Evolutionary conservation across 2,888 invertebrate genomes (phyloP).

Genomic region (Nineta flava): DNA sequence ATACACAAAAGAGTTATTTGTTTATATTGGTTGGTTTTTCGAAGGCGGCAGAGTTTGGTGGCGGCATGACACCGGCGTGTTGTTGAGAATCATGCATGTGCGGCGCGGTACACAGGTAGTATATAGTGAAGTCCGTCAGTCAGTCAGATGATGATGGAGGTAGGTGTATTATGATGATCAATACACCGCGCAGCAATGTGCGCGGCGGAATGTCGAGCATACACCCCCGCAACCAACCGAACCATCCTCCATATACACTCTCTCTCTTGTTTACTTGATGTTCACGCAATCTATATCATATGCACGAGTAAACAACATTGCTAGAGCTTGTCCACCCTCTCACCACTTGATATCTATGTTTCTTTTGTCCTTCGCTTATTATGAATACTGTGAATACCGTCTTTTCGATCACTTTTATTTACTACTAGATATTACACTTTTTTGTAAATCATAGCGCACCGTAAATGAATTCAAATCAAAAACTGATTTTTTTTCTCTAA

Average conservation of each 20-base stretch:
- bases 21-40: not conserved
- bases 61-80: constrained; percentile 2
- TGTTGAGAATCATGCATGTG: not conserved
- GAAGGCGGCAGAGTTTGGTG: not conserved
- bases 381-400: too few relatives aligned
- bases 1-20: not conserved
- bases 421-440: too few relatives aligned
- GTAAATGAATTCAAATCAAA: too few relatives aligned
- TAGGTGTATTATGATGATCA: not conserved
- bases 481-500: too few relatives aligned
- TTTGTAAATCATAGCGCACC: too few relatives aligned
- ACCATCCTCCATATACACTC: not conserved
- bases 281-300: not conserved
- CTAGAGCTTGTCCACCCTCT: not conserved
- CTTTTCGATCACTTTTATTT: too few relatives aligned
- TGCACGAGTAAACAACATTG: not conserved
- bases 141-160: not conserved
- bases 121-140: not conserved
- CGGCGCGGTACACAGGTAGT: too few relatives aligned
- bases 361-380: not conserved
- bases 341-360: not conserved
- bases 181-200: not conserved
- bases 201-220: not conserved
- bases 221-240: not conserved
- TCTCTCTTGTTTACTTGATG: too few relatives aligned